phyloP scores from a whole-genome alignment of 2,797 vertebrate genomes.

The Darevskia mixta region DNA sequence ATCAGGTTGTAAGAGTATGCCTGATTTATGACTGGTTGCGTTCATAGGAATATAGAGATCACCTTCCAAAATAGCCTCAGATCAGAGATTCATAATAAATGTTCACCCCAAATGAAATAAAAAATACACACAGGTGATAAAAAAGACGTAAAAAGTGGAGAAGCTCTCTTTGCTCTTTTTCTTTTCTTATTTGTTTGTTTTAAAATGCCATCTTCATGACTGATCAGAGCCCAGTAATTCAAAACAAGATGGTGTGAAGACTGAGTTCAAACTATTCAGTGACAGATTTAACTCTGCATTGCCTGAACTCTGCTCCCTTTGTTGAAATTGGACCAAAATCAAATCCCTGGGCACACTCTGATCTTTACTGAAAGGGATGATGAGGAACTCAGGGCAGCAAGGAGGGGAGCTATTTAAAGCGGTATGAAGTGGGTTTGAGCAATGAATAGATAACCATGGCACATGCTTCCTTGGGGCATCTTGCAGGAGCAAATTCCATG shows the following conservation, averaged over 20 bases:
- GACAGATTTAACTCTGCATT: not conserved
- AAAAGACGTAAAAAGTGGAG: not conserved
- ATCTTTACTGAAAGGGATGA: not conserved
- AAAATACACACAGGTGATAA: not conserved
- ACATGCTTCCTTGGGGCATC: too few relatives aligned
- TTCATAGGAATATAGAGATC: not conserved
- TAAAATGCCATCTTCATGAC: not conserved
- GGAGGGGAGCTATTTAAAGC: not conserved
- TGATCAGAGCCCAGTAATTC: not conserved
- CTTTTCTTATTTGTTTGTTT: not conserved
- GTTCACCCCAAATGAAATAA: not conserved
- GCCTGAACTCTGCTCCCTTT: not conserved
- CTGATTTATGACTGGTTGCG: not conserved
- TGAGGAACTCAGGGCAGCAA: not conserved
- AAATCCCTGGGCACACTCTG: not conserved
- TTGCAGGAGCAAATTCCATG: too few relatives aligned
- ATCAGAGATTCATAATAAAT: conserved; percentile 13
- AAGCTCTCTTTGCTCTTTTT: not conserved
- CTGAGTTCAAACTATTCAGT: not conserved
- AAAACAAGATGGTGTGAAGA: not conserved
- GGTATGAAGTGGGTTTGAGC: not conserved
- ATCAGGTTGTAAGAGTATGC: not conserved
- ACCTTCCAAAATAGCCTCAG: conserved; percentile 1
- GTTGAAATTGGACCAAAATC: not conserved
- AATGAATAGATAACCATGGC: too few relatives aligned